A percentile compares a stretch with the other conserved stretches of the same genome.
These are phyloP conservation scores for Macrosiphum euphorbiae DNA, from an alignment of 2,888 invertebrate species.

Conservation along the genomic window DNA sequence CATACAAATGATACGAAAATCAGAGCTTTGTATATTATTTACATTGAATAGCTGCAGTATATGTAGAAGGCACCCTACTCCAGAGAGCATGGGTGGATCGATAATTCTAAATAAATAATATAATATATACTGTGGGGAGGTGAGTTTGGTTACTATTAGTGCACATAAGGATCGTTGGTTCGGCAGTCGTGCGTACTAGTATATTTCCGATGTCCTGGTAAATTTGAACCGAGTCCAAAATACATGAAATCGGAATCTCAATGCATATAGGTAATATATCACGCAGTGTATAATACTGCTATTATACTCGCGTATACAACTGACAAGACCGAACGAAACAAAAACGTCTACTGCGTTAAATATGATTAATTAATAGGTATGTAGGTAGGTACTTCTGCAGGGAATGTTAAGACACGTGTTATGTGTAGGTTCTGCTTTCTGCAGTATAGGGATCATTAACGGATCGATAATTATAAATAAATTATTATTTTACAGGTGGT, in stretches of 20 bases:
- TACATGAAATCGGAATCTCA: neutral
- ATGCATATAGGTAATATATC: neutral
- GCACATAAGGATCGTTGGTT: neutral
- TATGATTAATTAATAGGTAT: neutral
- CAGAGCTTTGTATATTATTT: neutral
- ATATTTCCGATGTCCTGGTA: neutral
- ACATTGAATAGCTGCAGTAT: neutral
- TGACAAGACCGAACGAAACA: neutral
- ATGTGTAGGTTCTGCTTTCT: neutral
- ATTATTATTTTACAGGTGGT: no score
- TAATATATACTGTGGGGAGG: neutral
- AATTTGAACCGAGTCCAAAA: neutral
- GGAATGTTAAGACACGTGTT: neutral
- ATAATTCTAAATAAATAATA: neutral
- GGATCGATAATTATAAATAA: no score
- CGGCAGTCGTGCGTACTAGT: neutral
- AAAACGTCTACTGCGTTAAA: neutral
- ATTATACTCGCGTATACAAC: neutral
- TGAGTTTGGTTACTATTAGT: neutral
- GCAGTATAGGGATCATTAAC: no score
- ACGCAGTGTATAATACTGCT: neutral
- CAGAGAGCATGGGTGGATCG: neutral
- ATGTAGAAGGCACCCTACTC: neutral
- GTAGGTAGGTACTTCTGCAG: neutral
- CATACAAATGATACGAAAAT: conserved; percentile 16